These are phyloP conservation scores for Cygnus atratus DNA, from an alignment of 2,113 vertebrate genomes.

Conservation along the genomic window DNA sequence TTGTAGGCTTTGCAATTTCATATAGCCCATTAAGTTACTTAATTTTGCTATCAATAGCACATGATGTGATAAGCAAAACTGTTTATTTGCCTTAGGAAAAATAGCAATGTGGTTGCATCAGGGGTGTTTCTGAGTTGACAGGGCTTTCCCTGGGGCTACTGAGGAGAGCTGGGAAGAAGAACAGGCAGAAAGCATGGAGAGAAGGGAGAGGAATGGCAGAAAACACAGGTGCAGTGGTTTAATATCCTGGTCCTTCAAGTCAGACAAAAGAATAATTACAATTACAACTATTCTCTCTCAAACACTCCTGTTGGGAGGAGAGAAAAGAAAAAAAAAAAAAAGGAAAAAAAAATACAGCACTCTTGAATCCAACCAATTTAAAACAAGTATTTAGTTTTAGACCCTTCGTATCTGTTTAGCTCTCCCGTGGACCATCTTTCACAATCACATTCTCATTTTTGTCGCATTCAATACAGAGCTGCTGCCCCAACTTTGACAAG, in stretches of 20 bases:
- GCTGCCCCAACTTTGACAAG: background rate
- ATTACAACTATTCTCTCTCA: conserved; percentile 39
- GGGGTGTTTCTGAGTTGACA: conserved; percentile 73
- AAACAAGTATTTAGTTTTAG: background rate
- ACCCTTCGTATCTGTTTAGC: background rate
- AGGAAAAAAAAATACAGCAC: background rate
- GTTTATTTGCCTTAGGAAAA: conserved; percentile 80
- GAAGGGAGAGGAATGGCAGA: conserved; percentile 37
- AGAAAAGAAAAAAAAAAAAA: background rate
- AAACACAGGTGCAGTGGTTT: conserved; percentile 75
- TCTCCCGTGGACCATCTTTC: background rate
- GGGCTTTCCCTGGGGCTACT: conserved; percentile 61
- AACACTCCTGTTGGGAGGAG: conserved; percentile 38
- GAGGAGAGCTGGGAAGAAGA: conserved; percentile 63
- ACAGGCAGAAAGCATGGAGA: conserved; percentile 26
- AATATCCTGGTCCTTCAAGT: conserved; percentile 73
- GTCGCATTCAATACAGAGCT: background rate
- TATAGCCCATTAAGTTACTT: conserved; percentile 70
- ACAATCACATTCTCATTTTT: background rate
- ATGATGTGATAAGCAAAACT: conserved; percentile 85
- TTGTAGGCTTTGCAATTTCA: conserved; percentile 71
- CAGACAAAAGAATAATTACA: conserved; percentile 61
- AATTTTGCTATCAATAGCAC: conserved; percentile 69
- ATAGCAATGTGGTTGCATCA: conserved; percentile 64
- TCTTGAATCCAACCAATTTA: background rate